Evolutionary conservation across 2,113 vertebrate species (phyloP).

Genomic region (Anthoscopus minutus): DNA sequence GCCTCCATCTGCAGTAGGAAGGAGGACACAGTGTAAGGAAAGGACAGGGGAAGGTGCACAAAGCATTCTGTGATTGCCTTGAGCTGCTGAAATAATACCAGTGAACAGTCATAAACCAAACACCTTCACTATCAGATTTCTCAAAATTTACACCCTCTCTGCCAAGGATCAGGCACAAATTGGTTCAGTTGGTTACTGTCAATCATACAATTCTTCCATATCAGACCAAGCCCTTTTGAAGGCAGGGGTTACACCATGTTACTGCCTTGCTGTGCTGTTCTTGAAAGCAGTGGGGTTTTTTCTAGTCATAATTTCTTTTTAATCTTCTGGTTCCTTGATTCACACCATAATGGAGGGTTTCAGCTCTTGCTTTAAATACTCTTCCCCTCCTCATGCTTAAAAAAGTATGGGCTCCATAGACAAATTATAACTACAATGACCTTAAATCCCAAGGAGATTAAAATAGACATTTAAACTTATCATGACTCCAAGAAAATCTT

Average conservation of each 20-base stretch:
- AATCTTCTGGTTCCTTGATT: background rate
- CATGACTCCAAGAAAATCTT: background rate
- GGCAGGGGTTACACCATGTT: background rate
- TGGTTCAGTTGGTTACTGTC: background rate
- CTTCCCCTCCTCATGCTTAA: background rate
- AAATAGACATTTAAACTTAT: background rate
- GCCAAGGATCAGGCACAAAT: no score
- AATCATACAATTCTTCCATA: rapidly evolving
- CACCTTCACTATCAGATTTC: background rate
- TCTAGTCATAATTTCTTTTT: background rate
- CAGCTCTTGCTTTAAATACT: background rate
- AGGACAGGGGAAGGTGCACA: background rate
- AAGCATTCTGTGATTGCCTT: background rate
- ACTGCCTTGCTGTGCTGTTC: background rate
- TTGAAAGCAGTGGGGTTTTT: background rate
- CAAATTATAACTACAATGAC: background rate
- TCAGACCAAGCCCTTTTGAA: background rate
- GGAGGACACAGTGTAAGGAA: background rate
- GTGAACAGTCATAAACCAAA: background rate
- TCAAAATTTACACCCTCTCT: background rate
- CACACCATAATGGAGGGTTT: background rate
- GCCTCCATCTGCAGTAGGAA: conserved; percentile 75
- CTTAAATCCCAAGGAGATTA: background rate
- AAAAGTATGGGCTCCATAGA: background rate
- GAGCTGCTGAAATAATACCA: background rate